These are phyloP conservation scores for Lepus europaeus DNA, from an alignment of 2,113 vertebrate genomes.

Conservation along the genomic window DNA sequence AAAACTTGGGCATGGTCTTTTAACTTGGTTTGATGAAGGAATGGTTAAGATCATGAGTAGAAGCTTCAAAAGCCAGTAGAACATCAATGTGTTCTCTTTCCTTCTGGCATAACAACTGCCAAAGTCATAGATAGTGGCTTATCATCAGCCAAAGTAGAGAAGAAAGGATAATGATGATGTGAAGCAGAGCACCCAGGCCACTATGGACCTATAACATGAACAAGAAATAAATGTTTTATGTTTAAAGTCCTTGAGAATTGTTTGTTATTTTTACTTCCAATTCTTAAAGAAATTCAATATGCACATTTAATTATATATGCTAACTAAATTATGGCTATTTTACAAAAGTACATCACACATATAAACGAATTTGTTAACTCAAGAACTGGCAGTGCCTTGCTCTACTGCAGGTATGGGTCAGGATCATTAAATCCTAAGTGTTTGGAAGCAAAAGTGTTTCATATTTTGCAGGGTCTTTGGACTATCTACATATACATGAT, in stretches of 20 bases:
- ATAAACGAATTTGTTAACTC: neutral
- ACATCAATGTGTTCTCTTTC: neutral
- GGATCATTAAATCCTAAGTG: too few relatives aligned
- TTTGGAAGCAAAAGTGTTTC: too few relatives aligned
- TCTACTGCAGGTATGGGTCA: too few relatives aligned
- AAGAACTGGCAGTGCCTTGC: neutral
- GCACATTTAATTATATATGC: neutral
- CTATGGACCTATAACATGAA: neutral
- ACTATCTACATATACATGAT: too few relatives aligned
- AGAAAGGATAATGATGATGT: fast-evolving
- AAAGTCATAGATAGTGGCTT: neutral
- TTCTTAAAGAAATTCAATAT: neutral
- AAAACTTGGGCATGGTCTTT: neutral
- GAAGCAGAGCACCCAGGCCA: neutral
- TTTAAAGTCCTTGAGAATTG: neutral
- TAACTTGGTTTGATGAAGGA: neutral
- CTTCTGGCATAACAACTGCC: neutral
- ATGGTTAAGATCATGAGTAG: neutral
- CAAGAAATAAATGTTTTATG: neutral
- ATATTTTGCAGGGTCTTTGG: too few relatives aligned
- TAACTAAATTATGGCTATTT: neutral
- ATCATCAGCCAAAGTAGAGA: neutral
- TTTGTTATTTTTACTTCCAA: neutral
- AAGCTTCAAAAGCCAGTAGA: neutral
- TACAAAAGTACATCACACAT: neutral